These are phyloP conservation scores for Pionites leucogaster DNA, from an alignment of 2,113 vertebrate genomes.

Conservation along the genomic window DNA sequence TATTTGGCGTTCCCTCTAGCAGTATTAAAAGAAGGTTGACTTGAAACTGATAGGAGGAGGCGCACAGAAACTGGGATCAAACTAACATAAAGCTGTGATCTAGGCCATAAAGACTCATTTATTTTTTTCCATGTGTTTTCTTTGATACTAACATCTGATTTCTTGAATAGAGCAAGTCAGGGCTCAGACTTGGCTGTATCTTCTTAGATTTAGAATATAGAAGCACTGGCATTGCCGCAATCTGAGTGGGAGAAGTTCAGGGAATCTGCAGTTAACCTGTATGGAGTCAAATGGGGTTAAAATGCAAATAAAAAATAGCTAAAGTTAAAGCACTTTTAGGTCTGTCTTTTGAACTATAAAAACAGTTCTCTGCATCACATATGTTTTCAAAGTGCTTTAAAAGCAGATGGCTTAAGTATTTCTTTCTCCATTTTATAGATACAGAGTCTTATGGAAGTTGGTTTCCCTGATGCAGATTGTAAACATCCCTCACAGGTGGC, in stretches of 20 bases:
- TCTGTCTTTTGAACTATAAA: background rate
- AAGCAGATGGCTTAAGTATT: background rate
- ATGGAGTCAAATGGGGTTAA: background rate
- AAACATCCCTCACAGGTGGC: background rate
- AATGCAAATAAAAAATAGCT: constrained; percentile 2
- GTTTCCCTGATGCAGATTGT: background rate
- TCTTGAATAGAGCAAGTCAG: constrained; percentile 2
- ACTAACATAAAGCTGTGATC: constrained; percentile 38
- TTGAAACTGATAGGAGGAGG: constrained; percentile 7
- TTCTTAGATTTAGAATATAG: background rate
- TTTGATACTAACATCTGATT: constrained; percentile 46
- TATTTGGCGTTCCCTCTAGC: constrained; percentile 40
- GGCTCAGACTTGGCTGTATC: constrained; percentile 13
- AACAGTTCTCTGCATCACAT: background rate
- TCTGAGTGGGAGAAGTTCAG: background rate
- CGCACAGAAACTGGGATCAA: background rate
- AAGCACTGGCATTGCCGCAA: background rate
- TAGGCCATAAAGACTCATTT: constrained; percentile 8
- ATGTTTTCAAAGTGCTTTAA: background rate
- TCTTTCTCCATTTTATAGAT: background rate
- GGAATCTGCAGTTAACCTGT: background rate
- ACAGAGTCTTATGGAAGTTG: background rate
- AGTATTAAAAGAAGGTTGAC: constrained; percentile 27
- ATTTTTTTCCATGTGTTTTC: background rate
- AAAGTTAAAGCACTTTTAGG: background rate